Conservation (phyloP, 2,888 invertebrate genomes). For the Cephus sareptanus region DNA sequence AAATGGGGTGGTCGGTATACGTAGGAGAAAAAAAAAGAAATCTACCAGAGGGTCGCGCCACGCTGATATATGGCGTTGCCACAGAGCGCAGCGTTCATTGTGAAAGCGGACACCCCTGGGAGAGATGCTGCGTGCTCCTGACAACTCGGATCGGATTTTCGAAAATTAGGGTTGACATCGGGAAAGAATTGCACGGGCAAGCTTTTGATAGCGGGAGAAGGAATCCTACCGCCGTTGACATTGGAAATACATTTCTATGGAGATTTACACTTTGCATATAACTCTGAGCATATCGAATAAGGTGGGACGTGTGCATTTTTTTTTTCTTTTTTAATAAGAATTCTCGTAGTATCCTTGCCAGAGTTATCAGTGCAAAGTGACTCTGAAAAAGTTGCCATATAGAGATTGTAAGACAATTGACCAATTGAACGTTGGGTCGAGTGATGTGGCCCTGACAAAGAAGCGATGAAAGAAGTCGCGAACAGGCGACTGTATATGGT, state of each 20-base stretch:
- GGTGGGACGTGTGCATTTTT: not conserved
- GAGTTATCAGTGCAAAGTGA: not conserved
- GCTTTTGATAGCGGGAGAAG: not conserved
- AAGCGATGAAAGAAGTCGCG: constrained; percentile 2
- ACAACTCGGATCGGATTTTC: constrained; percentile 6
- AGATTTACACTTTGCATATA: not conserved
- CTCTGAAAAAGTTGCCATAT: not conserved
- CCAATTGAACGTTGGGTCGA: constrained; percentile 47
- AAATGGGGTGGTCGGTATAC: not conserved
- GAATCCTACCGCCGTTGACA: not conserved
- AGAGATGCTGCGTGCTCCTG: not conserved
- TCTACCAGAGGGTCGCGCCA: not conserved
- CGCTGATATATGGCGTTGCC: not conserved
- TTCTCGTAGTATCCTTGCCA: not conserved
- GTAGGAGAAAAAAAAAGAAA: not conserved
- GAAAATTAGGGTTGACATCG: not conserved
- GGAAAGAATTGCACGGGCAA: not conserved
- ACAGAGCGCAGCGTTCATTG: constrained; percentile 1
- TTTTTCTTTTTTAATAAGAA: not conserved
- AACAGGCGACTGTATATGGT: not conserved
- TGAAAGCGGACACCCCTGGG: not conserved
- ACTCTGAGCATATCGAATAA: not conserved
- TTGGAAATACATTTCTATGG: not conserved
- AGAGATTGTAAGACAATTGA: constrained; percentile 43
- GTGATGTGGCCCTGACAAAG: constrained; percentile 32